Evolutionary conservation across 30 jellyfish, hydroid and myxozoan species (phyloP).

Genomic region (Chrysaora quinquecirrha): DNA sequence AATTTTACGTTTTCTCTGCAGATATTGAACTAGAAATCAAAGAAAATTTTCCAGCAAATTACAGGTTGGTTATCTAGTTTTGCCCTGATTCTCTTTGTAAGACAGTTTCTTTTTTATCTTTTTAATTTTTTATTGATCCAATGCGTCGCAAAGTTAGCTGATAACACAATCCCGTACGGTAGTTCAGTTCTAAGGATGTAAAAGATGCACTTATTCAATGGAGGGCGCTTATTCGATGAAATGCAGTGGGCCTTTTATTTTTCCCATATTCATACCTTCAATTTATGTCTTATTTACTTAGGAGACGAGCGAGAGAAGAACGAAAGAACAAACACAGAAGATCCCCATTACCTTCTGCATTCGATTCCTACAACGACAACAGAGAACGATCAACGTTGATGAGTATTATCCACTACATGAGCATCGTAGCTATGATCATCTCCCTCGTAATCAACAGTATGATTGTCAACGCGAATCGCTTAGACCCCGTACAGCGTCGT

Average conservation of each 20-base stretch:
- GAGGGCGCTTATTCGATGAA: too few species aligned
- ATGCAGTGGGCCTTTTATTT: too few species aligned
- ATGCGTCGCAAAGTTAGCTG: too few species aligned
- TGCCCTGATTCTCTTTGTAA: background rate
- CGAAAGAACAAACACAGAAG: constrained; percentile 48
- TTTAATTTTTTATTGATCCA: too few species aligned
- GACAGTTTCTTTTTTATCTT: background rate
- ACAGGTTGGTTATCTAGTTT: constrained; percentile 29
- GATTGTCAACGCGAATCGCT: constrained; percentile 3
- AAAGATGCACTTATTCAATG: too few species aligned
- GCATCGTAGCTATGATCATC: constrained; percentile 57
- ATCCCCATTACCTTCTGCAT: constrained; percentile 91
- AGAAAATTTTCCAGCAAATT: constrained; percentile 55
- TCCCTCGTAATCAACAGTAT: constrained; percentile 51
- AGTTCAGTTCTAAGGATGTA: too few species aligned
- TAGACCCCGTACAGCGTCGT: constrained; percentile 30
- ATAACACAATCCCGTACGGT: too few species aligned
- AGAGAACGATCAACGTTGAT: constrained; percentile 7
- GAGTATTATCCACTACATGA: constrained; percentile 30
- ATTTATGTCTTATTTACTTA: too few species aligned
- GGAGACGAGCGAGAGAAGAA: constrained; percentile 81
- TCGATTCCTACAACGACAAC: constrained; percentile 22
- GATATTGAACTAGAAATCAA: constrained; percentile 63
- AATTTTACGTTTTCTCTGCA: constrained; percentile 7
- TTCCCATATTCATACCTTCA: too few species aligned